Conservation (phyloP, 2,888 invertebrate species). For the Trissolcus japonicus region DNA sequence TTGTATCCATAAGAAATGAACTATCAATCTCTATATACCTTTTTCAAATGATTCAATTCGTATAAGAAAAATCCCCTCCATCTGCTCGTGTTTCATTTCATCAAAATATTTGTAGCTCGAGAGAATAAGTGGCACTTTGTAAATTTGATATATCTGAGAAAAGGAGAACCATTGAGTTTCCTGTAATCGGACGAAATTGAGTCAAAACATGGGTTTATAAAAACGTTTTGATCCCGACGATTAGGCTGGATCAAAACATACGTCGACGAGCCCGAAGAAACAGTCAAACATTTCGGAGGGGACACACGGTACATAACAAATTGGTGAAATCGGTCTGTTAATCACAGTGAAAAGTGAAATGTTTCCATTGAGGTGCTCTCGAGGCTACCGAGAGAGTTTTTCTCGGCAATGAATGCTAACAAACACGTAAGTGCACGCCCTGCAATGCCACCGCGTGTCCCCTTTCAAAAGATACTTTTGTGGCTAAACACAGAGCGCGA, state of each 20-base stretch:
- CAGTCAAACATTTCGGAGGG: conserved; percentile 6
- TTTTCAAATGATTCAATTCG: not conserved
- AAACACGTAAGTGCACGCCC: conserved; percentile 56
- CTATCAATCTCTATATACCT: too few species aligned
- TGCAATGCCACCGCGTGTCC: conserved; percentile 62
- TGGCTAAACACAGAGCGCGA: conserved; percentile 72
- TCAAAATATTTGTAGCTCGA: conserved; percentile 33
- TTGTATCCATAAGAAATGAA: too few species aligned
- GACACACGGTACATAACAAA: not conserved
- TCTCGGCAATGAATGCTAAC: conserved; percentile 42
- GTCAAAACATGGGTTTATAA: conserved; percentile 9
- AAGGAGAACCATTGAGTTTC: conserved; percentile 16
- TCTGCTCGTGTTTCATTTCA: not conserved
- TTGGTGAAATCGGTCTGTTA: conserved; percentile 32
- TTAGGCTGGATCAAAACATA: conserved; percentile 21
- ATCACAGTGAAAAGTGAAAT: conserved; percentile 25
- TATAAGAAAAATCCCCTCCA: not conserved
- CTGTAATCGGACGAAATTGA: conserved; percentile 27
- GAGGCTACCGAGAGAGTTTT: conserved; percentile 26
- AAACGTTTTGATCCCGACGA: not conserved
- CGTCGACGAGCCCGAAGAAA: conserved; percentile 10
- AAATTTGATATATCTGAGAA: conserved; percentile 14
- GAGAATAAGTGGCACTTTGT: conserved; percentile 12
- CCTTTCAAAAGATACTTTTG: conserved; percentile 73
- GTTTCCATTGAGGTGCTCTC: conserved; percentile 24